Evolutionary conservation across 2,888 invertebrate species (phyloP).

Genomic region (Pseudolycoriella hygida): DNA sequence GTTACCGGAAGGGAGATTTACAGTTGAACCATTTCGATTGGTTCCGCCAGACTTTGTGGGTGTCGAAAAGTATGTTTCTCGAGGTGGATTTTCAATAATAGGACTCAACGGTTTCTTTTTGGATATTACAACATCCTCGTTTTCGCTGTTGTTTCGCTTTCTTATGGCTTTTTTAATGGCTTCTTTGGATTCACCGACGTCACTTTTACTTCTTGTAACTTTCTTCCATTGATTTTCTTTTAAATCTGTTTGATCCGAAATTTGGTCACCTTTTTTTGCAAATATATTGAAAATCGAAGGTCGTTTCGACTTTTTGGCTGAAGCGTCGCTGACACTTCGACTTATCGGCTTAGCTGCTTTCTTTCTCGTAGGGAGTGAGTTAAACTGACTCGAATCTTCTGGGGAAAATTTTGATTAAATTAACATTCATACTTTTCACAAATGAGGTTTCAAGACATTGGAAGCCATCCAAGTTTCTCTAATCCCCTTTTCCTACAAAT

Average conservation of each 20-base stretch:
- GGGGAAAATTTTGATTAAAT: too few species aligned
- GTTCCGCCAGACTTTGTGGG: conserved; percentile 14
- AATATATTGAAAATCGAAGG: conserved; percentile 50
- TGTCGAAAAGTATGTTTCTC: conserved; percentile 43
- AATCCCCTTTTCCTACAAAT: too few species aligned
- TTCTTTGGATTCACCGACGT: conserved; percentile 36
- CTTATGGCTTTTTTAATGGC: conserved; percentile 25
- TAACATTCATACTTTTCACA: too few species aligned
- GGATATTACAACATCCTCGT: conserved; percentile 36
- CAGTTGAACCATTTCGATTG: conserved; percentile 17
- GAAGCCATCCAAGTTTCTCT: too few species aligned
- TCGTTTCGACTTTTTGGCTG: conserved; percentile 32
- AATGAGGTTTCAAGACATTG: too few species aligned
- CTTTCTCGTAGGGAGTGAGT: conserved; percentile 46
- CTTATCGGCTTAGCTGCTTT: conserved; percentile 30
- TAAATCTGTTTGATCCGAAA: conserved; percentile 22
- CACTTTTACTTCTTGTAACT: conserved; percentile 43
- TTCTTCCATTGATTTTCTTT: conserved; percentile 30
- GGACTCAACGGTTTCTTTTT: conserved; percentile 57
- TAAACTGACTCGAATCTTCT: conserved; percentile 39
- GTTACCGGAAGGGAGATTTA: conserved; percentile 24
- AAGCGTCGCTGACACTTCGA: conserved; percentile 40
- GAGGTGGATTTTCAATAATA: conserved; percentile 57
- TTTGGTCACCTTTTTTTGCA: conserved; percentile 37
- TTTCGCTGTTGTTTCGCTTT: conserved; percentile 42